These are phyloP conservation scores for Limnothrissa miodon DNA, from an alignment of 2,113 vertebrate species.

Conservation along the genomic window DNA sequence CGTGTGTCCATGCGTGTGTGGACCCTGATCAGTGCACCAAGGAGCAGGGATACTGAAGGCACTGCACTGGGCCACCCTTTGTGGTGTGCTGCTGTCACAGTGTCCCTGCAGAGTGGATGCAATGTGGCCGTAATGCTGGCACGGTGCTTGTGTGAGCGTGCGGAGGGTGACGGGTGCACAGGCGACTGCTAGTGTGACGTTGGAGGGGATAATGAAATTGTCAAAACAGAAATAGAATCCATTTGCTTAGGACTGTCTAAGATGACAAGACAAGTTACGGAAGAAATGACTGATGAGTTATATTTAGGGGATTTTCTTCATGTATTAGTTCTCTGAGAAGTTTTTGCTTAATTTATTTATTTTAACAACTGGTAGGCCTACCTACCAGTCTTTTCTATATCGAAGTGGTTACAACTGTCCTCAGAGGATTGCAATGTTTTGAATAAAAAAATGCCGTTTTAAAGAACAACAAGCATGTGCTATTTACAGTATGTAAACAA, in stretches of 20 bases:
- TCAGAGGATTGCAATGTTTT: no score
- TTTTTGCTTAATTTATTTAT: neutral
- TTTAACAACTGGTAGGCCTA: neutral
- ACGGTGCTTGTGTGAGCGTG: neutral
- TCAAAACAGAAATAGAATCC: constrained; percentile 27
- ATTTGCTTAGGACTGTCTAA: neutral
- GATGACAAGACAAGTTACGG: neutral
- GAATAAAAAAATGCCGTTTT: no score
- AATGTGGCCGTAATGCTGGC: neutral
- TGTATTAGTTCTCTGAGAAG: neutral
- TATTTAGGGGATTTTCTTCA: neutral
- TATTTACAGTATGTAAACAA: no score
- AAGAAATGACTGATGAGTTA: neutral
- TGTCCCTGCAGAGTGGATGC: no score
- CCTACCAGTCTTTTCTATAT: neutral
- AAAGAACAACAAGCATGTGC: no score
- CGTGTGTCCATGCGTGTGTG: neutral
- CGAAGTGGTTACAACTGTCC: no score
- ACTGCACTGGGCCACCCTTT: no score
- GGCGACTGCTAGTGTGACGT: neutral
- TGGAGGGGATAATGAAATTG: constrained; percentile 24
- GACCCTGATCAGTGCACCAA: neutral
- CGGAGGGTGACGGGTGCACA: neutral
- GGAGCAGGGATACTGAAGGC: neutral
- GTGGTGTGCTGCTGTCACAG: no score